Evolutionary conservation across 2,797 vertebrate species (phyloP), one percentile per base, ranked within the genome.

Genomic region (Helicolenus hilgendorfi): DNA sequence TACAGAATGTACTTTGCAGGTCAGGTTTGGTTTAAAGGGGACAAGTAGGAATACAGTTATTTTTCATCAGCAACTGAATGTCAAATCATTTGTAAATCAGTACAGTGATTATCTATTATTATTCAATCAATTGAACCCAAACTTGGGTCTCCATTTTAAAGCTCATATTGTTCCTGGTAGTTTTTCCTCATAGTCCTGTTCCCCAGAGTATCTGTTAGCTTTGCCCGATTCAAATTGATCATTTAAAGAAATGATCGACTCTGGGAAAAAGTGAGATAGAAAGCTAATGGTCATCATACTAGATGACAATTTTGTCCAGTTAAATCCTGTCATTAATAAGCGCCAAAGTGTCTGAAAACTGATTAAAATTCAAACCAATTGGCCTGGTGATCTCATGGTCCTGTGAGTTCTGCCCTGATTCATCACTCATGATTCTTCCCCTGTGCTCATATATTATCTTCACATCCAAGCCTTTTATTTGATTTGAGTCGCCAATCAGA

Each of bases 401-500:
- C 79, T 27, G 2, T 38, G 69, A 73, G 45, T 65, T 56, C 77
- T 67, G 72, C 70, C 20, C 77, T 77, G 65, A 88, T 90, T 87
- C 73, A 84, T 55, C 75, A 64, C 62, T 92, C 71, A 29, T 59
- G 70, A 93, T 81, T 89, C 78, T 41, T 35, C 31, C 72, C 65
- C 38, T 69, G 82, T 15, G 55, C 85, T 88, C 75, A 55, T 31
- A 20, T 71, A 84, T 93, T 83, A 91, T 73, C 41, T 91, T 80
- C 86, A 94, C 55, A 90, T 92, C 33, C 56, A 82, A 64, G 49
- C 26, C n/a, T 79, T 85, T 91, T 73, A 86, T 91, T 85, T 94
- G 84, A 91, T 95, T 93, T 91, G 91, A 88, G 72, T 63, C 38
- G 33, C 83, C 60, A 85, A 84, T 89, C 89, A 90, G 87, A 83